These are phyloP conservation scores for Sesia apiformis DNA, from an alignment of 2,888 invertebrate species.

Conservation along the genomic window DNA sequence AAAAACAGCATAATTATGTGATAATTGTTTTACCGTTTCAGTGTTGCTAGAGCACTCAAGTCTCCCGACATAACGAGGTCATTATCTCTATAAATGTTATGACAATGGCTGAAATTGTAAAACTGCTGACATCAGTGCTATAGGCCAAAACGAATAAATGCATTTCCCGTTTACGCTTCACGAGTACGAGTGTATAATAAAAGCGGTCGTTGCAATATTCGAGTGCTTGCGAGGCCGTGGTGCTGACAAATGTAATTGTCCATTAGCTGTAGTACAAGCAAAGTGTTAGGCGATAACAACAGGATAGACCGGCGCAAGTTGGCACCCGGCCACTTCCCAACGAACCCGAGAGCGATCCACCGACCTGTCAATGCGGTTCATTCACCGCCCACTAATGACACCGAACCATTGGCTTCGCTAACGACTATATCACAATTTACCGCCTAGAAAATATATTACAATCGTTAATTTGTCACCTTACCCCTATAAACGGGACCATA, in stretches of 20 bases:
- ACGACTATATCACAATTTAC: constrained; percentile 4
- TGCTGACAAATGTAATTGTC: constrained; percentile 28
- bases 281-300: constrained; percentile 14
- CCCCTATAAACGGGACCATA: constrained; percentile 2
- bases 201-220: not conserved
- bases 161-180: too few species aligned
- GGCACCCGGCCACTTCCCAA: constrained; percentile 46
- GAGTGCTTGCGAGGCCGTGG: not conserved
- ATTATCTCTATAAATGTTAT: too few species aligned
- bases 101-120: too few species aligned
- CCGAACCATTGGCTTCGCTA: not conserved
- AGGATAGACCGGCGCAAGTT: constrained; percentile 21
- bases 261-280: constrained; percentile 28
- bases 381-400: constrained; percentile 11
- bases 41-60: not conserved
- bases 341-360: constrained; percentile 11
- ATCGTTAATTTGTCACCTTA: not conserved
- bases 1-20: not conserved
- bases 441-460: not conserved
- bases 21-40: not conserved
- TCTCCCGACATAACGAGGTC: too few species aligned
- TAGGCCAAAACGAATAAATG: too few species aligned
- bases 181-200: too few species aligned
- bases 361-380: constrained; percentile 14
- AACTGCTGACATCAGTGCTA: too few species aligned